phyloP scores from a whole-genome alignment of 2,113 vertebrate genomes.

The Electrona antarctica region DNA sequence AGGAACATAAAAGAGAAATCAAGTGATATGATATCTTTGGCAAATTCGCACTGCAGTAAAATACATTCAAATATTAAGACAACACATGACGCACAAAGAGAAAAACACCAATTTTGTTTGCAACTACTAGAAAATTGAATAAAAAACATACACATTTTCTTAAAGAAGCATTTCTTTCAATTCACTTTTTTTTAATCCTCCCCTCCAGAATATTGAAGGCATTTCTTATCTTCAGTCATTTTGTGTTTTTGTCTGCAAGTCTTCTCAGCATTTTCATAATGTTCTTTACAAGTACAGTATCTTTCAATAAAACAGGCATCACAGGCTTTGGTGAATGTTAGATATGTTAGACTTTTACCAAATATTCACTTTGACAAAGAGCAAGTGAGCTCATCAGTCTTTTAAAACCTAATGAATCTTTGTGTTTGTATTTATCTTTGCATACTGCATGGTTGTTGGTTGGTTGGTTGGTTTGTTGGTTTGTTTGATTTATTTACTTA shows the following conservation, averaged over 20 bases:
- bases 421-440: constrained; percentile 23
- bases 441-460: constrained; percentile 21
- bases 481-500: constrained; percentile 41
- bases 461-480: constrained; percentile 35
- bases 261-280: constrained; percentile 68
- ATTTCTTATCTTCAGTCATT: constrained; percentile 77
- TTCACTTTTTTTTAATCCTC: constrained; percentile 76
- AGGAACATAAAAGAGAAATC: constrained; percentile 79
- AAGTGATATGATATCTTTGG: constrained; percentile 97
- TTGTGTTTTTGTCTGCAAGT: constrained; percentile 70
- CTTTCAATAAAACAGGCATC: constrained; percentile 86
- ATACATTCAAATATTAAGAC: constrained; percentile 99
- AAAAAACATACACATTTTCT: constrained; percentile 98
- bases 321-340: constrained; percentile 92
- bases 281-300: constrained; percentile 78
- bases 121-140: constrained; percentile 98
- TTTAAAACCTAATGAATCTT: constrained; percentile 44
- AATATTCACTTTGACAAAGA: constrained; percentile 44
- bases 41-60: constrained; percentile 99
- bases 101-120: constrained; percentile 91
- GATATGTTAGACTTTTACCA: constrained; percentile 74
- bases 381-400: constrained; percentile 13
- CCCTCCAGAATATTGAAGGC: constrained; percentile 87
- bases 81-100: constrained; percentile 94
- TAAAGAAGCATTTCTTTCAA: constrained; percentile 91